These are phyloP conservation scores for Novumbra hubbsi DNA, from an alignment of 2,797 vertebrate species.

Conservation along the genomic window DNA sequence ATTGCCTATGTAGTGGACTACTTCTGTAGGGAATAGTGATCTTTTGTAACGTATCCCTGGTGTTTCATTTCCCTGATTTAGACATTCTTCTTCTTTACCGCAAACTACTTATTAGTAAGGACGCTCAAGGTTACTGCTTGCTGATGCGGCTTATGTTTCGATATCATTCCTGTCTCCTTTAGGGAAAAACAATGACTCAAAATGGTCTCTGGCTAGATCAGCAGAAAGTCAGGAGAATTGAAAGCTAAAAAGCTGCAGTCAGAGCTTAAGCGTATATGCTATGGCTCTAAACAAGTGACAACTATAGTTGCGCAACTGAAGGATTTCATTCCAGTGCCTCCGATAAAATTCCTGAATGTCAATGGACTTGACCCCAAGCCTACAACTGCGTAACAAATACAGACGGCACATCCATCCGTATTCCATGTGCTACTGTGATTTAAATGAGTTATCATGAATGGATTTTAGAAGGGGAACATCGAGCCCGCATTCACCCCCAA, in stretches of 20 bases:
- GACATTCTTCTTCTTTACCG: background rate
- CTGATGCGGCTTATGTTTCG: background rate
- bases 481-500: background rate
- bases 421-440: background rate
- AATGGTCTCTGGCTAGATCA: background rate
- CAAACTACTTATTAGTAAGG: background rate
- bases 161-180: background rate
- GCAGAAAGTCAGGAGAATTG: background rate
- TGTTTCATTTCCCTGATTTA: background rate
- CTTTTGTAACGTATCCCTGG: background rate
- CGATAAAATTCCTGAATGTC: background rate
- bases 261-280: background rate
- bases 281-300: background rate
- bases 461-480: slow-evolving; percentile 1
- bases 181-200: background rate
- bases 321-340: background rate
- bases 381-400: background rate
- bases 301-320: no score
- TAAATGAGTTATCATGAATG: background rate
- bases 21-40: background rate
- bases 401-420: background rate
- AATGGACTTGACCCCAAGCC: background rate
- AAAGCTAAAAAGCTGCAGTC: background rate
- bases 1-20: background rate
- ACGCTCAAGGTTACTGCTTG: background rate